Evolutionary conservation across 2,797 vertebrate species (phyloP).

Genomic region (Onychomys arenicola): DNA sequence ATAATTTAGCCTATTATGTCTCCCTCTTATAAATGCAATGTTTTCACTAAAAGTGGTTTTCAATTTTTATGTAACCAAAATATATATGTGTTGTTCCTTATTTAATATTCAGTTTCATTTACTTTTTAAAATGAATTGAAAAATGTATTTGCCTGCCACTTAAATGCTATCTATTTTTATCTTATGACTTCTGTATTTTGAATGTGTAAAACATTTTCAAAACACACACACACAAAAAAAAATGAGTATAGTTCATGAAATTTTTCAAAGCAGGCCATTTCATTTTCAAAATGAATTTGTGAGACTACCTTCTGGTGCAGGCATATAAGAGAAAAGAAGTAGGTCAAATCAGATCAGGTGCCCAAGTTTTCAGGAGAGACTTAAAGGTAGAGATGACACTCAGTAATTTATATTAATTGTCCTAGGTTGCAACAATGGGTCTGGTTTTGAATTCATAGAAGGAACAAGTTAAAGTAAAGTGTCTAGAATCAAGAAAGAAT

Average conservation of each 20-base stretch:
- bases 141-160: not conserved
- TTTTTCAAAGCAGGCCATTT: not conserved
- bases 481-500: not conserved
- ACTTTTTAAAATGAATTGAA: not conserved
- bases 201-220: not conserved
- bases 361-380: not conserved
- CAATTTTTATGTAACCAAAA: not conserved
- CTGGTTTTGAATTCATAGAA: not conserved
- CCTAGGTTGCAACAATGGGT: not conserved
- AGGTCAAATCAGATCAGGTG: not conserved
- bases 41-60: not conserved
- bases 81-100: not conserved
- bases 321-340: not conserved
- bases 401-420: not conserved
- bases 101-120: conserved; percentile 5
- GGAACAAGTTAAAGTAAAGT: not conserved
- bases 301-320: not conserved
- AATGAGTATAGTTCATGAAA: not conserved
- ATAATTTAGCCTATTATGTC: not conserved
- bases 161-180: not conserved
- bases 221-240: not conserved
- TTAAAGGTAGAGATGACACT: not conserved
- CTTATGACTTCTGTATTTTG: conserved; percentile 1
- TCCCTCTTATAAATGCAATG: not conserved
- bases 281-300: conserved; percentile 27